These are phyloP conservation scores for Pangasius macronema DNA, from an alignment of 2,797 vertebrate species.

Conservation along the genomic window DNA sequence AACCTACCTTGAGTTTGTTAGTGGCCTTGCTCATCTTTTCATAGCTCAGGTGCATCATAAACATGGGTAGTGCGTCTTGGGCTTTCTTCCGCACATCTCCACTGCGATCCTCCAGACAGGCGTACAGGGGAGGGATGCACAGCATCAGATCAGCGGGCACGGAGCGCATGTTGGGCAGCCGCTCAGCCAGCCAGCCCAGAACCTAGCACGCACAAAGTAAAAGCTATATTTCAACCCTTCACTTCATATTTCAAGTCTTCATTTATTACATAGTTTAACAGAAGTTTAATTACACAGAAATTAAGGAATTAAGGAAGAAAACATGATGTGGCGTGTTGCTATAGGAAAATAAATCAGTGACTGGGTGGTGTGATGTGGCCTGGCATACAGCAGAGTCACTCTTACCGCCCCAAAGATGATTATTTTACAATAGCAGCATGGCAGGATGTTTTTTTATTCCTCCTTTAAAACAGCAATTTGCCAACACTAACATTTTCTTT, in stretches of 20 bases:
- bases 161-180: conserved; percentile 83
- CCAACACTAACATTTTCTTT: background rate
- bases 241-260: too few relatives aligned
- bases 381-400: background rate
- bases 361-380: background rate
- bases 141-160: conserved; percentile 86
- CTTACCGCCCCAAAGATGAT: background rate
- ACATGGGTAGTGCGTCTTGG: conserved; percentile 91
- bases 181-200: conserved; percentile 92
- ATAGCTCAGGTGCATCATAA: conserved; percentile 97
- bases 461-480: background rate
- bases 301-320: background rate
- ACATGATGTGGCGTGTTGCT: background rate
- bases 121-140: conserved; percentile 86
- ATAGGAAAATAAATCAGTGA: background rate
- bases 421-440: background rate
- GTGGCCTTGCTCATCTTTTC: conserved; percentile 96
- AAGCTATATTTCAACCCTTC: too few relatives aligned
- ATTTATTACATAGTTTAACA: background rate
- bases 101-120: conserved; percentile 93
- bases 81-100: conserved; percentile 97
- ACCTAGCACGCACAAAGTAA: conserved; percentile 70
- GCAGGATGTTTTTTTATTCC: background rate
- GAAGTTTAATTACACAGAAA: background rate
- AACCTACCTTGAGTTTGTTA: conserved; percentile 88